A percentile compares a stretch with the other conserved stretches of the same genome.
Evolutionary conservation across 2,888 invertebrate genomes (phyloP).

Genomic region (Aspidiotus destructor): DNA sequence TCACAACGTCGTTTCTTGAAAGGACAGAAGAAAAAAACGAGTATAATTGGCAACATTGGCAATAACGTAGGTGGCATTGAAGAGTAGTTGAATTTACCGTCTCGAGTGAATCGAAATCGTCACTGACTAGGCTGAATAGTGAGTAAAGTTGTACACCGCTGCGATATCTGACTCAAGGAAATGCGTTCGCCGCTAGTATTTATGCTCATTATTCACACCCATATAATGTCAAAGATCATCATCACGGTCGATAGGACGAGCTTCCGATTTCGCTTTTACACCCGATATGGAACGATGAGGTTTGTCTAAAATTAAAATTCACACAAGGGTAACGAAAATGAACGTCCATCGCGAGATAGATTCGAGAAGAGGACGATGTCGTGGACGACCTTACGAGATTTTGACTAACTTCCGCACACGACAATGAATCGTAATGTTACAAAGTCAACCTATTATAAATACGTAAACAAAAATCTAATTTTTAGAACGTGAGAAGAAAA

Average conservation of each 20-base stretch:
- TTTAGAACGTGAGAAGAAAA: too few relatives aligned
- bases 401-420: too few relatives aligned
- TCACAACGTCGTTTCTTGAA: neutral
- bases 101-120: conserved; percentile 14
- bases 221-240: neutral
- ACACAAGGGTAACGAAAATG: too few relatives aligned
- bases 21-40: neutral
- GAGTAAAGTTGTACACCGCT: neutral
- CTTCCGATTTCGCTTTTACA: neutral
- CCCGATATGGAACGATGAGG: too few relatives aligned
- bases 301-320: too few relatives aligned
- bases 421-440: too few relatives aligned
- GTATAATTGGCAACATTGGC: conserved; percentile 19
- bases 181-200: conserved; percentile 9
- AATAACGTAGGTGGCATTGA: conserved; percentile 21
- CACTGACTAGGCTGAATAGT: neutral
- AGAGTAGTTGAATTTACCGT: conserved; percentile 6
- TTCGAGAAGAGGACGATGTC: too few relatives aligned
- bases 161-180: conserved; percentile 12
- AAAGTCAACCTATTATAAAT: too few relatives aligned
- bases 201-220: neutral
- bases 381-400: too few relatives aligned
- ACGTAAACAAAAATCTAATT: too few relatives aligned
- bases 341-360: too few relatives aligned
- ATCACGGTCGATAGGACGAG: neutral